Conservation (phyloP, 1,140 invertebrate species). For the Ericerus pela region DNA sequence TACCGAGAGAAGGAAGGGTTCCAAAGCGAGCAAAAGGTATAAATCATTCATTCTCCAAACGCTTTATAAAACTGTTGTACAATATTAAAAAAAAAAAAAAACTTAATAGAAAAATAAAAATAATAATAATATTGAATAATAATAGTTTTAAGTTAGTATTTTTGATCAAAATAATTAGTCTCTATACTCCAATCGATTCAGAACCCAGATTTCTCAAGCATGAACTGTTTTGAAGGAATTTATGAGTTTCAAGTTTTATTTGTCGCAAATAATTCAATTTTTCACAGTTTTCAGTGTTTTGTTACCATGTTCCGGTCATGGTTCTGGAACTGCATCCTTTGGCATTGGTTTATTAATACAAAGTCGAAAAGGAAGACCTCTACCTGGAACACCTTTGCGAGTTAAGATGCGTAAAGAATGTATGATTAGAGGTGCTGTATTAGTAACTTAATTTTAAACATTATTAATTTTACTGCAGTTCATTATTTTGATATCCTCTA, state of each 20-base stretch:
- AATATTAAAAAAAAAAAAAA: too few relatives aligned
- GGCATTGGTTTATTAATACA: constrained; percentile 75
- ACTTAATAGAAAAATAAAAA: too few relatives aligned
- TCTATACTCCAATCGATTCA: too few relatives aligned
- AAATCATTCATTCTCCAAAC: neutral
- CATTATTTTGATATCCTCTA: neutral
- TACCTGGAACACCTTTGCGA: constrained; percentile 77
- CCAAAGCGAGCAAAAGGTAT: constrained; percentile 68
- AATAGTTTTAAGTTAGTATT: too few relatives aligned
- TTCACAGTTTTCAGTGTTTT: constrained; percentile 80
- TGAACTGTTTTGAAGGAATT: neutral
- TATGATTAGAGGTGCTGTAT: constrained; percentile 62
- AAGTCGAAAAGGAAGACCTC: constrained; percentile 51
- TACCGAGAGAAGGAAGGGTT: constrained; percentile 65
- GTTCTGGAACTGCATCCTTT: constrained; percentile 74
- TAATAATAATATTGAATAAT: too few relatives aligned
- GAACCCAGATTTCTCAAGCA: too few relatives aligned
- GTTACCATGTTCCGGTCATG: constrained; percentile 76
- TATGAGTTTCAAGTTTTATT: neutral
- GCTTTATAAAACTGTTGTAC: too few relatives aligned
- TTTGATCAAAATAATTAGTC: too few relatives aligned
- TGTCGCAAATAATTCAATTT: constrained; percentile 19
- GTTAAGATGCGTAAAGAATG: constrained; percentile 87
- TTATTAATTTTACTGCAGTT: neutral
- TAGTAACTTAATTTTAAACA: neutral